Evolutionary conservation across 2,888 invertebrate genomes (phyloP).

Genomic region (Drosophila maculinotata): DNA sequence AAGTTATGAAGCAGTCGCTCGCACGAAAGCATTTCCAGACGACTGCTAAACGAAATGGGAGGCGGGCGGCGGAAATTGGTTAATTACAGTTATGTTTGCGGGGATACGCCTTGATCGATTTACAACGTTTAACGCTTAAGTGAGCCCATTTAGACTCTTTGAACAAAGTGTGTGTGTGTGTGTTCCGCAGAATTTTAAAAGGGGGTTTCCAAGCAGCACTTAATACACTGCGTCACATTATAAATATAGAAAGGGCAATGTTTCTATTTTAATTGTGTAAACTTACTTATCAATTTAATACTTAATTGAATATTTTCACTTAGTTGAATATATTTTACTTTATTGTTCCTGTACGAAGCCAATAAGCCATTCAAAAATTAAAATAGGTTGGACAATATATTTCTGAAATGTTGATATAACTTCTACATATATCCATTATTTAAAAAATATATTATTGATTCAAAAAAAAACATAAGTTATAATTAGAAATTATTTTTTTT

Average conservation of each 20-base stretch:
- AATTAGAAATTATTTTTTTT: not conserved
- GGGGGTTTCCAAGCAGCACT: no score
- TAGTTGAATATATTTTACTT: no score
- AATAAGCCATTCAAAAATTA: no score
- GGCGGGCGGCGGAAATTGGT: slow-evolving; percentile 56
- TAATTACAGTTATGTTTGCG: slow-evolving; percentile 72
- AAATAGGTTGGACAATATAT: no score
- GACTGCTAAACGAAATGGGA: slow-evolving; percentile 17
- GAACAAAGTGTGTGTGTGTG: slow-evolving; percentile 17
- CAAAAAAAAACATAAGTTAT: not conserved
- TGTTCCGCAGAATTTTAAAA: no score
- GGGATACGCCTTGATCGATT: slow-evolving; percentile 76
- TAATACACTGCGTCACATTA: no score
- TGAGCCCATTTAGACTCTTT: slow-evolving; percentile 56
- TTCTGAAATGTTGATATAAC: no score
- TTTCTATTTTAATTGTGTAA: slow-evolving; percentile 15
- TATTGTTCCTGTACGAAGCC: no score
- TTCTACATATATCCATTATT: no score
- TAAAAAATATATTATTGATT: no score
- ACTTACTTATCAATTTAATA: not conserved
- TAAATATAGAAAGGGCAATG: slow-evolving; percentile 16
- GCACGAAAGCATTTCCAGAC: slow-evolving; percentile 60
- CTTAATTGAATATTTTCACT: not conserved
- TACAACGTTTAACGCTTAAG: slow-evolving; percentile 72
- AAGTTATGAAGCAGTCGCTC: slow-evolving; percentile 64